These are phyloP conservation scores for Paraplagusia blochii DNA, from an alignment of 2,113 vertebrate genomes.

Conservation along the genomic window DNA sequence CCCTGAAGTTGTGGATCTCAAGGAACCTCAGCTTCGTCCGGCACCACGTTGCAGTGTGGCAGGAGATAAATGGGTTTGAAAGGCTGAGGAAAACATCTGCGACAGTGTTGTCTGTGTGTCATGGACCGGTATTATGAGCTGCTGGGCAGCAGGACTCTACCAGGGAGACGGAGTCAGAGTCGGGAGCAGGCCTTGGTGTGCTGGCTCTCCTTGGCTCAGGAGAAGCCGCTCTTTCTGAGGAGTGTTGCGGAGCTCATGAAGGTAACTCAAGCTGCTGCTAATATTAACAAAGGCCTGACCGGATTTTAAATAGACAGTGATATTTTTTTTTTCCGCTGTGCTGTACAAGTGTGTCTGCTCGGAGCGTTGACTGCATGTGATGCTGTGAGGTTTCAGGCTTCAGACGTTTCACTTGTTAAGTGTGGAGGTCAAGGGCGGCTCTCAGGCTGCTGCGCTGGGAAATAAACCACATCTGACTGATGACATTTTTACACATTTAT, in stretches of 20 bases:
- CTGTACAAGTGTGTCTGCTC: conserved; percentile 7
- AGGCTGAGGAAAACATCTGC: neutral
- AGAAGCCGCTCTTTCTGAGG: conserved; percentile 43
- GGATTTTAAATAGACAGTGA: conserved; percentile 14
- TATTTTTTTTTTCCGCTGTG: neutral
- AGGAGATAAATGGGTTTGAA: conserved; percentile 2
- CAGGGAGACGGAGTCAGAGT: conserved; percentile 13
- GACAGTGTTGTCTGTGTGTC: neutral
- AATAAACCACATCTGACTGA: neutral
- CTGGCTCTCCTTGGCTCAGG: conserved; percentile 43
- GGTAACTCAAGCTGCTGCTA: conserved; percentile 52
- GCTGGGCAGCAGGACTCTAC: conserved; percentile 18
- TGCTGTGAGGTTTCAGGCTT: conserved; percentile 12
- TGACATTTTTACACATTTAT: too few species aligned
- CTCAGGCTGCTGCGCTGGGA: conserved; percentile 4
- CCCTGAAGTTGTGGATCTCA: neutral
- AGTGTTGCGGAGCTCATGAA: conserved; percentile 45
- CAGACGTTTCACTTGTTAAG: neutral
- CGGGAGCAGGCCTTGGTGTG: conserved; percentile 38
- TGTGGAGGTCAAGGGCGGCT: neutral
- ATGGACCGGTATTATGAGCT: conserved; percentile 41
- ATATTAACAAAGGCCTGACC: conserved; percentile 26
- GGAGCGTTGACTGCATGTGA: conserved; percentile 32
- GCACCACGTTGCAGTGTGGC: conserved; percentile 14
- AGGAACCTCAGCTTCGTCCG: conserved; percentile 30